Evolutionary conservation across 2,797 vertebrate species (phyloP).

Genomic region (Acrocephalus scirpaceus): DNA sequence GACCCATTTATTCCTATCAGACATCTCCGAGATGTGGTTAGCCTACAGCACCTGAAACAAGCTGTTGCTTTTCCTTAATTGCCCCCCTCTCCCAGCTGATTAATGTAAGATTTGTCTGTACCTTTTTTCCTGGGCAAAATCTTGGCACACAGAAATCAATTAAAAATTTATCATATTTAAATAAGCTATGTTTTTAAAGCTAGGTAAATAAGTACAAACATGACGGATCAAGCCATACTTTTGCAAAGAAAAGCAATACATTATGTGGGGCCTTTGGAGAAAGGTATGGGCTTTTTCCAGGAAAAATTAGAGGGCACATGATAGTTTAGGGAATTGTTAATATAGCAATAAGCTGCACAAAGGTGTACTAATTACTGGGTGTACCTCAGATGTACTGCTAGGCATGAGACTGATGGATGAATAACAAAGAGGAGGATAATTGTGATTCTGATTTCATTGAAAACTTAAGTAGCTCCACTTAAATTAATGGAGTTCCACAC

Average conservation of each 20-base stretch:
- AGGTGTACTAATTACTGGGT: constrained; percentile 15
- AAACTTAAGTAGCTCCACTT: background rate
- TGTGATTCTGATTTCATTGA: constrained; percentile 42
- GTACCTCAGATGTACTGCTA: background rate
- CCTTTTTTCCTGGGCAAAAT: constrained; percentile 5
- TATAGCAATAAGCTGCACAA: constrained; percentile 29
- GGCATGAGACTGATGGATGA: constrained; percentile 21
- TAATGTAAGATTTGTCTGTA: background rate
- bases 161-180: constrained; percentile 28
- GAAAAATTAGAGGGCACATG: background rate
- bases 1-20: constrained; percentile 50
- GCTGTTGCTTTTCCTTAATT: background rate
- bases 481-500: background rate
- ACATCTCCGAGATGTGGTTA: background rate
- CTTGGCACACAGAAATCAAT: background rate
- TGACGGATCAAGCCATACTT: background rate
- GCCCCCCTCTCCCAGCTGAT: background rate
- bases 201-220: constrained; percentile 9
- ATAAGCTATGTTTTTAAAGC: constrained; percentile 23
- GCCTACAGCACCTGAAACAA: constrained; percentile 38
- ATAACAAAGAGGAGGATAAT: constrained; percentile 20
- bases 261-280: background rate
- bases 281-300: background rate
- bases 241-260: background rate
- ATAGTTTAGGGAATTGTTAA: constrained; percentile 48